Percentiles rank a stretch among this genome's conserved stretches.
These are phyloP conservation scores for Lipophrys pholis DNA, from an alignment of 2,113 vertebrate species.

Conservation along the genomic window DNA sequence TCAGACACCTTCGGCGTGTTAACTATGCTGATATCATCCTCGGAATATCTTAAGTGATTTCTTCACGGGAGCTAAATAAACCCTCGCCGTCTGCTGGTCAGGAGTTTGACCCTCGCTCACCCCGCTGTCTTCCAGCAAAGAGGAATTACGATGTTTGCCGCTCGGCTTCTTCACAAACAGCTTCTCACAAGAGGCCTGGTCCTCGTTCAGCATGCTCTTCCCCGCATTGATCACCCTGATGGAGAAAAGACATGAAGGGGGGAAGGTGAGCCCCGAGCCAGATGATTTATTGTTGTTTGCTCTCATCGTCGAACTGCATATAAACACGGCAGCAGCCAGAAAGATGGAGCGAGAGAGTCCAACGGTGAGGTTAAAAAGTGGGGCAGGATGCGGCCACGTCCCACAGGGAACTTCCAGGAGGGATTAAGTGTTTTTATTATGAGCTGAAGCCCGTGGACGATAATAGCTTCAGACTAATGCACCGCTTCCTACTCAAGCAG, in stretches of 20 bases:
- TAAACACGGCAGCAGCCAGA: constrained; percentile 29
- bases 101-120: constrained; percentile 61
- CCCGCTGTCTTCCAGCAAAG: constrained; percentile 78
- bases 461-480: constrained; percentile 64
- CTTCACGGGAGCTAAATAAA: not conserved
- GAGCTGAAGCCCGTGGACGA: constrained; percentile 52
- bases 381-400: constrained; percentile 57
- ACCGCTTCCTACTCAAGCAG: constrained; percentile 37
- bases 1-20: not conserved
- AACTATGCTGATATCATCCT: constrained; percentile 11
- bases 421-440: constrained; percentile 74
- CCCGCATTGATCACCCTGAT: constrained; percentile 97
- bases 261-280: constrained; percentile 24
- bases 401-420: constrained; percentile 50
- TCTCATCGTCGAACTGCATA: constrained; percentile 25
- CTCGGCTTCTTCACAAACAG: constrained; percentile 88
- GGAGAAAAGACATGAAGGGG: constrained; percentile 4
- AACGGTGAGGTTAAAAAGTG: constrained; percentile 21
- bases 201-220: constrained; percentile 98
- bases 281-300: constrained; percentile 38
- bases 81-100: not conserved
- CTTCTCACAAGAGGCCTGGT: constrained; percentile 95
- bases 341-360: constrained; percentile 25
- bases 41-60: not conserved
- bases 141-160: constrained; percentile 78